A percentile compares a stretch with the other conserved stretches of the same genome.
Evolutionary conservation across 2,888 invertebrate genomes (phyloP).

Genomic region (Sphaeridia pumilis): DNA sequence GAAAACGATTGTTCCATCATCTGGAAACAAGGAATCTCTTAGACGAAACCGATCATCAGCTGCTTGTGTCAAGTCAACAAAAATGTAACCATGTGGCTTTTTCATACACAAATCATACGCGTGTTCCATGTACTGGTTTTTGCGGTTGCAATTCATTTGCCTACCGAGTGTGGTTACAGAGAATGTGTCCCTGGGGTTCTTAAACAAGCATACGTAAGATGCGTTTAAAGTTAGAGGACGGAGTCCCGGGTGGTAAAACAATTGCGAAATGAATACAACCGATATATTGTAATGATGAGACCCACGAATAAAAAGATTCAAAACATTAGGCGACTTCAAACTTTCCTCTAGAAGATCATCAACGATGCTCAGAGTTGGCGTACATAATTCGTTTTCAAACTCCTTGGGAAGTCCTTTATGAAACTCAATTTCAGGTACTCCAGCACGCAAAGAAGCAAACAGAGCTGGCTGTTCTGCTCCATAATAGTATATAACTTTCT

Average conservation of each 20-base stretch:
- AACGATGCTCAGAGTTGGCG: neutral
- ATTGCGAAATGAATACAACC: conserved; percentile 4
- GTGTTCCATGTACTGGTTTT: conserved; percentile 10
- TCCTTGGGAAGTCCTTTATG: neutral
- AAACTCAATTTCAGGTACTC: too few relatives aligned
- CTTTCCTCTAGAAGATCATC: neutral
- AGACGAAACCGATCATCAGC: conserved; percentile 22
- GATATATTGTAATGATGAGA: neutral
- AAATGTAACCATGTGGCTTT: conserved; percentile 21
- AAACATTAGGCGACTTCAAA: neutral
- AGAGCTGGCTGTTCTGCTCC: too few relatives aligned
- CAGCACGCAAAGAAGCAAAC: too few relatives aligned
- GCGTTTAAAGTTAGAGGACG: conserved; percentile 12
- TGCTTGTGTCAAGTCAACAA: conserved; percentile 21
- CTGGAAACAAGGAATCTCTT: conserved; percentile 10
- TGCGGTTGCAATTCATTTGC: conserved; percentile 22
- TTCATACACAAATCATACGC: conserved; percentile 21
- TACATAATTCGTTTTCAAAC: neutral
- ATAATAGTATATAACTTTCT: too few relatives aligned
- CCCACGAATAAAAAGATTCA: neutral
- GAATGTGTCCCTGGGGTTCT: conserved; percentile 19
- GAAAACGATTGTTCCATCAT: too few relatives aligned
- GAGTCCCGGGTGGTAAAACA: conserved; percentile 14
- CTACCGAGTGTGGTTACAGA: conserved; percentile 10
- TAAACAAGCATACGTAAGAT: conserved; percentile 12